These are phyloP conservation scores for Lophius piscatorius DNA, from an alignment of 2,113 vertebrate genomes.

Conservation along the genomic window DNA sequence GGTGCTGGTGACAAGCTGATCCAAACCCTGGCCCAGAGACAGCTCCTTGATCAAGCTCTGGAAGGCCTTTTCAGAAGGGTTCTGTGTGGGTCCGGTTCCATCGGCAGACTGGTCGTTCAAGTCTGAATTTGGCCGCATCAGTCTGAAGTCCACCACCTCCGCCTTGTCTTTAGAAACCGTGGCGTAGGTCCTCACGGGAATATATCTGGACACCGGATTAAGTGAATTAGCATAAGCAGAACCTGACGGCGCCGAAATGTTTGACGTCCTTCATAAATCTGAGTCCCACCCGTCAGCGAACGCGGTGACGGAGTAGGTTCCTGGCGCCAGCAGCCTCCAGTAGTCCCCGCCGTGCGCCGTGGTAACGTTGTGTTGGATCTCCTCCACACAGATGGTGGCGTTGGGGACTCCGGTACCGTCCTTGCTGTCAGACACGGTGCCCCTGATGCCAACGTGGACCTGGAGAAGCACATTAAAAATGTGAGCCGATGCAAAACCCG, in stretches of 20 bases:
- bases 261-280: not conserved
- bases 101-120: conserved; percentile 60
- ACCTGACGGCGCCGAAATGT: not conserved
- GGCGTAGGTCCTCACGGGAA: conserved; percentile 82
- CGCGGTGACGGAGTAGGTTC: conserved; percentile 87
- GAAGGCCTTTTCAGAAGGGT: conserved; percentile 85
- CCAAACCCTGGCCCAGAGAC: conserved; percentile 88
- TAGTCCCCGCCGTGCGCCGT: conserved; percentile 91
- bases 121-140: conserved; percentile 76
- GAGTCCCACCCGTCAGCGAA: conserved; percentile 88
- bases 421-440: conserved; percentile 88
- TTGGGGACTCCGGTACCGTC: conserved; percentile 89
- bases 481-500: not conserved
- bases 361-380: conserved; percentile 86
- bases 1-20: conserved; percentile 82
- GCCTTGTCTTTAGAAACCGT: conserved; percentile 81
- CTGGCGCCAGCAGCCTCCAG: conserved; percentile 92
- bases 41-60: conserved; percentile 90
- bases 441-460: conserved; percentile 90
- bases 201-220: conserved; percentile 80
- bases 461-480: conserved; percentile 59
- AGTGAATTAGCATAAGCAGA: not conserved
- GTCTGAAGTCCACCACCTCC: conserved; percentile 89
- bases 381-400: conserved; percentile 88
- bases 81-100: conserved; percentile 67